Conservation (phyloP, 2,113 vertebrate species). For the Tapirus terrestris region DNA sequence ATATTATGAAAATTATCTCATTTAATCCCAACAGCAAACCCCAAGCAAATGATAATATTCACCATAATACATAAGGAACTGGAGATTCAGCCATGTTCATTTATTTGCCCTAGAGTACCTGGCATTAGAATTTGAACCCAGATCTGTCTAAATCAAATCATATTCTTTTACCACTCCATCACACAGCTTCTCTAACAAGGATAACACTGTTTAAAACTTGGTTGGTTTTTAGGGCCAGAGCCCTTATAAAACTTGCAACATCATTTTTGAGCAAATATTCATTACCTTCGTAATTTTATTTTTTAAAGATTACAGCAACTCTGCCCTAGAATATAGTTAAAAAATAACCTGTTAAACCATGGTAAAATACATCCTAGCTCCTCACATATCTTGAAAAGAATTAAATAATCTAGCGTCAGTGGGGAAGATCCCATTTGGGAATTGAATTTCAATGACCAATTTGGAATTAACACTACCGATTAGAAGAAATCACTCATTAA, state of each 20-base stretch:
- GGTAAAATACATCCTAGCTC: background rate
- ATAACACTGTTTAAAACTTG: background rate
- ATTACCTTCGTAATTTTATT: background rate
- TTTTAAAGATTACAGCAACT: background rate
- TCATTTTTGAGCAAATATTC: constrained; percentile 51
- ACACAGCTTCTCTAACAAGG: background rate
- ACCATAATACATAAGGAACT: background rate
- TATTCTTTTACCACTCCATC: background rate
- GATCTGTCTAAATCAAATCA: background rate
- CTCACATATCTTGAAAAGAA: background rate
- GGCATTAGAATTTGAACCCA: background rate
- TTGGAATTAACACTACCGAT: background rate
- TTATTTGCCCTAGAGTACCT: background rate
- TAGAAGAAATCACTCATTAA: background rate
- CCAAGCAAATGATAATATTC: background rate
- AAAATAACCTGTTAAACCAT: background rate
- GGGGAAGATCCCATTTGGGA: background rate
- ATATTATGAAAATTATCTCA: background rate
- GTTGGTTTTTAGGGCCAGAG: constrained; percentile 48
- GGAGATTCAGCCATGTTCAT: rapidly evolving
- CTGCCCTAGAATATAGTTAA: background rate
- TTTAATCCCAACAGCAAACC: background rate
- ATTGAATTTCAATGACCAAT: background rate
- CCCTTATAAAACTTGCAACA: constrained; percentile 43
- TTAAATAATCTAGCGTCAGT: background rate